Percentiles rank a stretch among this genome's conserved stretches.
These are phyloP conservation scores for Aselliscus stoliczkanus DNA, from an alignment of 2,797 vertebrate genomes.

Conservation along the genomic window DNA sequence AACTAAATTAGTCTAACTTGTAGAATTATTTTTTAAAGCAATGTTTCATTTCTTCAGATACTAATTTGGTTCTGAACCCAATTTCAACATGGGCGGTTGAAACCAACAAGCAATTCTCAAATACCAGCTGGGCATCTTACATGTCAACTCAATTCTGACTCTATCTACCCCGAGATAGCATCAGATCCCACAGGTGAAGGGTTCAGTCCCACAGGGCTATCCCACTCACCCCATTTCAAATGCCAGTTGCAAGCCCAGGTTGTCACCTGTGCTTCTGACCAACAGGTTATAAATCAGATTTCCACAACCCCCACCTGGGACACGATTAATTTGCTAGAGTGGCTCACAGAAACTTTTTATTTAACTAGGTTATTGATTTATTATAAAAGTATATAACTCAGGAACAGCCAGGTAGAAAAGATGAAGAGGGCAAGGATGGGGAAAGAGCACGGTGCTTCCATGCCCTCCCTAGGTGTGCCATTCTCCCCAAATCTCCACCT, in stretches of 20 bases:
- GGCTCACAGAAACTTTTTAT: not conserved
- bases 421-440: too few relatives aligned
- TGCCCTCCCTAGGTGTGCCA: not conserved
- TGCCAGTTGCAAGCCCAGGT: not conserved
- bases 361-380: not conserved
- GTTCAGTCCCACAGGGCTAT: not conserved
- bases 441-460: not conserved
- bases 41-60: not conserved
- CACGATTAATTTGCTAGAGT: not conserved
- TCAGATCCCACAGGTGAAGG: not conserved
- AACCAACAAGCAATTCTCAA: not conserved
- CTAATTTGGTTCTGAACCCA: not conserved
- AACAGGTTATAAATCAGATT: not conserved
- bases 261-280: not conserved
- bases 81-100: not conserved
- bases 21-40: not conserved
- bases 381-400: not conserved
- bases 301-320: not conserved
- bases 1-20: not conserved
- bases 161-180: not conserved
- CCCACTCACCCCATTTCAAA: not conserved
- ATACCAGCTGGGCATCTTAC: not conserved
- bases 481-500: not conserved
- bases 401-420: not conserved
- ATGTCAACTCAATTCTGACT: not conserved